A percentile compares a stretch with the other conserved stretches of the same genome.
Conservation (phyloP, 2,888 invertebrate species). For the Sepioteuthis lessoniana region DNA sequence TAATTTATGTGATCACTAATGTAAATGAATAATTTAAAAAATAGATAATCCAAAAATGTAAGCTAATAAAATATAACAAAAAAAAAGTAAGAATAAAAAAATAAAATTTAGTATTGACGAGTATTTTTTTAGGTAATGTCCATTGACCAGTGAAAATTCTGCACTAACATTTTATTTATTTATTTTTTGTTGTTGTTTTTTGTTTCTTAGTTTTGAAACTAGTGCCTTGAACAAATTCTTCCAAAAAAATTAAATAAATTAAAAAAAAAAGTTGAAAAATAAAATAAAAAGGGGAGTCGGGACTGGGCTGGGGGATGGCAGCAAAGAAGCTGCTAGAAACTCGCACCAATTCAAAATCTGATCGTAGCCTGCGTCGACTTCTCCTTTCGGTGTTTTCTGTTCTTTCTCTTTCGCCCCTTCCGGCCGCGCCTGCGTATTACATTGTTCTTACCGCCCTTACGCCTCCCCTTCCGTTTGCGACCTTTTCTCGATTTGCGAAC, state of each 20-base stretch:
- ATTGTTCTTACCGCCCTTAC: conserved; percentile 37
- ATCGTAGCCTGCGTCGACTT: conserved; percentile 21
- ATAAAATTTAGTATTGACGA: not conserved
- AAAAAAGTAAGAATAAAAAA: not conserved
- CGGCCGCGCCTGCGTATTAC: conserved; percentile 42
- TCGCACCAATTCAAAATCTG: conserved; percentile 44
- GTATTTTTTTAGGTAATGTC: not conserved
- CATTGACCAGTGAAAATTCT: not conserved
- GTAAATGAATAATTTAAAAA: not conserved
- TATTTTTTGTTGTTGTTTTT: not conserved
- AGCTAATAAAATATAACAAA: no score
- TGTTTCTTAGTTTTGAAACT: not conserved
- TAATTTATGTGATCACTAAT: not conserved
- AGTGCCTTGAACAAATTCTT: conserved; percentile 18
- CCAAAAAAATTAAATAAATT: not conserved
- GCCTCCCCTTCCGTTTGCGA: conserved; percentile 36
- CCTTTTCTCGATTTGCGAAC: conserved; percentile 37
- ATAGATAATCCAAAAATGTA: not conserved
- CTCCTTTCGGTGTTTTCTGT: conserved; percentile 21
- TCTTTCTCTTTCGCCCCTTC: not conserved
- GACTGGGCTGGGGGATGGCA: not conserved
- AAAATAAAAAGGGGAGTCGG: not conserved
- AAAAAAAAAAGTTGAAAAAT: not conserved
- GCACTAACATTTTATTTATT: no score
- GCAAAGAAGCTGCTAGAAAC: not conserved